Evolutionary conservation across 2,113 vertebrate species (phyloP), one percentile per base, ranked within the genome.

Genomic region (Amphilophus citrinellus): DNA sequence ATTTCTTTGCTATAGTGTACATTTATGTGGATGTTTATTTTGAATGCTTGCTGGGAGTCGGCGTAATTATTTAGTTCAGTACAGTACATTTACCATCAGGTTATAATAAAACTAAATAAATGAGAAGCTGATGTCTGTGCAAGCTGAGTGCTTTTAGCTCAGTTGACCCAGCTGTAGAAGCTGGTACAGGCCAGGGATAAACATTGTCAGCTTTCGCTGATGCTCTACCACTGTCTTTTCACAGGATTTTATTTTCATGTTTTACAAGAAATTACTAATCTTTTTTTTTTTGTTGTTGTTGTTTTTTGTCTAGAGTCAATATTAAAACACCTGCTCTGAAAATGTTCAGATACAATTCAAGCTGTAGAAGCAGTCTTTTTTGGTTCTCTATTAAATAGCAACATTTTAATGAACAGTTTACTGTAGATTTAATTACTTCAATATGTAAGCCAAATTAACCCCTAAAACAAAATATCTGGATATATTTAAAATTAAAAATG

Each of bases 401-500:
- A 4, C 37, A 82, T 39, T 63, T 65, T 82, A 84, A 79, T 57
- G 15, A 68, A 53, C 42, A 79, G 24, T 79, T 42, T 10, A 47
- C 9, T 76, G 37, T 71, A 60, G 13, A 35, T 61, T 73, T n/a
- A 53, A 53, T 17, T 53, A 32, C 44, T 32, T 56, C 20, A 53
- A 73, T 53, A 5, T 71, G 66, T 6, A 4, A 50, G 9, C 15
- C 24, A 50, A 44, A 50, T 71, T 50, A 50, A 11, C 42, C 44
- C 44, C 44, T 44, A 32, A 71, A 71, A 30, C 47, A 73, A 57
- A 78, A 66, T 58, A 5, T 61, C 32, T 37, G 4, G 17, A 58
- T 86, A 22, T 85, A 85, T 85, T 82, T 86, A 75, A 56, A 35
- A n/a, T 42, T 53, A 35, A 13, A 10, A 62, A 30, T 77, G 65